These are phyloP conservation scores for Trinorchestia longiramus DNA, from an alignment of 1,140 invertebrate genomes.

Conservation along the genomic window DNA sequence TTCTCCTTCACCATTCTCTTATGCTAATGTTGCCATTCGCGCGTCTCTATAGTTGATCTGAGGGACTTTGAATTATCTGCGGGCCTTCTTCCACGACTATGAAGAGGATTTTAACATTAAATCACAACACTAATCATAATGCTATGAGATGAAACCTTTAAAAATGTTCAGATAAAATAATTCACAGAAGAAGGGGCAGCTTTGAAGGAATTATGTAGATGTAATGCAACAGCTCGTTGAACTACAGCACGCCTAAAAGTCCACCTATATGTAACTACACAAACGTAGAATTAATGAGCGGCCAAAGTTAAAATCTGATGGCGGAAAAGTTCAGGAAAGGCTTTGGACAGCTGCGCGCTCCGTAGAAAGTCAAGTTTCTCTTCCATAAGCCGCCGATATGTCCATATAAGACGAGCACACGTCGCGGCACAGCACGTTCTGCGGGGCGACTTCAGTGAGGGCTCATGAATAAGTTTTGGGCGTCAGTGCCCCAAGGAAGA, in stretches of 20 bases:
- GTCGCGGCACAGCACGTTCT: neutral
- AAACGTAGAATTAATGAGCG: neutral
- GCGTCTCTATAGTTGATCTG: no score
- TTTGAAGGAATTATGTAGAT: neutral
- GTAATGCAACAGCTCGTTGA: neutral
- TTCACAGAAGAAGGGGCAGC: neutral
- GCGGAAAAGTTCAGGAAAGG: neutral
- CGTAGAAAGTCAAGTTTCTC: conserved; percentile 7
- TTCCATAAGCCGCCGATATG: conserved; percentile 6
- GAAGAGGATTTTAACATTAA: neutral
- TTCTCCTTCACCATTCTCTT: neutral
- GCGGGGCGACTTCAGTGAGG: neutral
- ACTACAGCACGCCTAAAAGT: neutral
- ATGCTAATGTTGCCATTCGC: neutral
- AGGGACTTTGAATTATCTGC: no score
- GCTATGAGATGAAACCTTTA: neutral
- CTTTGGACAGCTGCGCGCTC: neutral
- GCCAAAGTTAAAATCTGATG: neutral
- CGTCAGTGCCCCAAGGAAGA: neutral
- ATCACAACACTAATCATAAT: neutral
- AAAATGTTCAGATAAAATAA: neutral
- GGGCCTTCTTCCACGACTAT: neutral
- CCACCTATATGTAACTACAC: neutral
- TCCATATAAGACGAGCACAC: neutral
- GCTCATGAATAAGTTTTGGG: neutral